Evolutionary conservation across 2,888 invertebrate species (phyloP).

Genomic region (Sesia apiformis): DNA sequence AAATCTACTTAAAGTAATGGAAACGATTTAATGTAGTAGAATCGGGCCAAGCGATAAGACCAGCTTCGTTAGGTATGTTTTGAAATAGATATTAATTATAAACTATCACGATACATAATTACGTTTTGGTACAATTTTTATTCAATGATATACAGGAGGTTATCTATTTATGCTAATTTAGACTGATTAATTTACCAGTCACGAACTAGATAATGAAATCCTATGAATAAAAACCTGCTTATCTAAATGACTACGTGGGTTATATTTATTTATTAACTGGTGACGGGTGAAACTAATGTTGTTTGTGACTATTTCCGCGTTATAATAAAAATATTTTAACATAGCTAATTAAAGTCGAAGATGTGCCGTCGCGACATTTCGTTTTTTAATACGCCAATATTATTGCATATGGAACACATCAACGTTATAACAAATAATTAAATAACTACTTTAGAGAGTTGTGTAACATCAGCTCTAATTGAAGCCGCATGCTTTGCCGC

Average conservation of each 20-base stretch:
- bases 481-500: slow-evolving; percentile 34
- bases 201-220: slow-evolving; percentile 13
- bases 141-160: not conserved
- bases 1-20: slow-evolving; percentile 72
- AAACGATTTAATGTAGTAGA: slow-evolving; percentile 61
- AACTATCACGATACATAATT: not conserved
- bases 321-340: not conserved
- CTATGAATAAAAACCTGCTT: slow-evolving; percentile 1
- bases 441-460: slow-evolving; percentile 9
- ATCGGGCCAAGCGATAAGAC: slow-evolving; percentile 50
- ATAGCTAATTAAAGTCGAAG: not conserved
- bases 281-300: not conserved
- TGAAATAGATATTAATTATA: slow-evolving; percentile 25
- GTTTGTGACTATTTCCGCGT: not conserved
- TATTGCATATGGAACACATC: slow-evolving; percentile 5
- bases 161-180: not conserved
- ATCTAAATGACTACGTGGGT: not conserved
- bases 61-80: slow-evolving; percentile 27
- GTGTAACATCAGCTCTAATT: slow-evolving; percentile 25
- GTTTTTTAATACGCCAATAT: not conserved
- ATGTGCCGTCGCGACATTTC: not conserved
- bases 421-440: slow-evolving; percentile 6
- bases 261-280: not conserved
- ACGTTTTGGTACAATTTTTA: not conserved
- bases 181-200: slow-evolving; percentile 14